phyloP scores from a whole-genome alignment of 2,797 vertebrate species.

The Pristis pectinata region DNA sequence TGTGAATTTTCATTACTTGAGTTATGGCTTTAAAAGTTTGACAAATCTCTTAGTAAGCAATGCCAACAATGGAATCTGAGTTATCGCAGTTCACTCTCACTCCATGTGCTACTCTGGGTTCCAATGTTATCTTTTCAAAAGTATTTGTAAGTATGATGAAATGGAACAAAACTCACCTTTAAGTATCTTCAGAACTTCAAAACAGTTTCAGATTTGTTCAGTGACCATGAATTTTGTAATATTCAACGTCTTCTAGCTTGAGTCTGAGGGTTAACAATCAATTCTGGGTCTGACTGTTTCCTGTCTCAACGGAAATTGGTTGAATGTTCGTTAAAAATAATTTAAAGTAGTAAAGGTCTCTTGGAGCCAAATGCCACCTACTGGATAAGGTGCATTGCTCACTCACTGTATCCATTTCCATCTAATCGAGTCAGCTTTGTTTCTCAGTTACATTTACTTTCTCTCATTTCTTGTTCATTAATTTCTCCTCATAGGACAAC shows the following conservation, averaged over 20 bases:
- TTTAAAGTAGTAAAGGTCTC: neutral
- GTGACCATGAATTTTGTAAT: neutral
- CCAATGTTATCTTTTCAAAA: neutral
- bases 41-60: neutral
- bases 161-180: neutral
- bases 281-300: neutral
- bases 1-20: neutral
- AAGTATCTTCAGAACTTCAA: neutral
- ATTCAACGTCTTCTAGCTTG: neutral
- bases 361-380: neutral
- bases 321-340: neutral
- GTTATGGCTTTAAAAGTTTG: neutral
- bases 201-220: neutral
- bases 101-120: neutral
- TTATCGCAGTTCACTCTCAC: neutral
- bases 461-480: neutral
- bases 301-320: neutral
- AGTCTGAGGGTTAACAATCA: neutral
- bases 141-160: neutral
- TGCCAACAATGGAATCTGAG: neutral
- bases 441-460: neutral
- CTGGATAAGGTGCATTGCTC: neutral
- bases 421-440: neutral
- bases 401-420: neutral
- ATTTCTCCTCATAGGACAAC: neutral